Evolutionary conservation across 2,888 invertebrate species (phyloP), one percentile per base, ranked within the genome.

Genomic region (Dastarcus helophoroides): DNA sequence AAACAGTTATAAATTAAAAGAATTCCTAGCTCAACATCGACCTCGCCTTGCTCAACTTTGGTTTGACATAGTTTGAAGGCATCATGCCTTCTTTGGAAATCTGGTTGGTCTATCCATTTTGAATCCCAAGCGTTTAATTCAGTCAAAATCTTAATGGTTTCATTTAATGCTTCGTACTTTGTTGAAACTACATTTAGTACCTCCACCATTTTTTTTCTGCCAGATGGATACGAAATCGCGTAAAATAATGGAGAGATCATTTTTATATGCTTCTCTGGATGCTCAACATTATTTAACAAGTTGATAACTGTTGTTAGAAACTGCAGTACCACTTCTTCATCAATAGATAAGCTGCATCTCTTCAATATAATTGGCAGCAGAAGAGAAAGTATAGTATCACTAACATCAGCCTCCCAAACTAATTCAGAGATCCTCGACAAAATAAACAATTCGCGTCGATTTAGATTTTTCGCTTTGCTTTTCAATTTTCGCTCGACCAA

Each of bases 71-170:
- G 62, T 45, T 73, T 76, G 45, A 88, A 86, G 0, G 83, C 83
- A 31, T 79, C 75, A 12, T 93, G 65, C 44, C 95, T 70, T 44
- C 69, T 69, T 37, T 83, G 77, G 48, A 84, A 91, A 62, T 95
- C 90, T 0, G 94, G 91, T 53, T 95, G 93, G 46, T 94, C 93
- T n/a, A 94, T 70, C 76, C 84, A 84, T 39, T 79, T 74, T 24
- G 71, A 69, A 59, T 94, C 84, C 69, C 78, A 91, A 0, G 93
- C 79, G 60, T 95, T 95, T 45, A 94, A 68, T 55, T 81, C 73
- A 3, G 56, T 53, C 2, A 83, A 59, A 8, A 81, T 50, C 8
- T 65, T 56, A 0, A 71, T 65, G 31, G 71, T 65, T 31, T 67
- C 63, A 24, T 35, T 42, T 3, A 52, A 41, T 23, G 46, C 36